A percentile compares a stretch with the other conserved stretches of the same genome.
Conservation (phyloP, 2,888 invertebrate genomes). For the Rhagophthalmus giganteus region DNA sequence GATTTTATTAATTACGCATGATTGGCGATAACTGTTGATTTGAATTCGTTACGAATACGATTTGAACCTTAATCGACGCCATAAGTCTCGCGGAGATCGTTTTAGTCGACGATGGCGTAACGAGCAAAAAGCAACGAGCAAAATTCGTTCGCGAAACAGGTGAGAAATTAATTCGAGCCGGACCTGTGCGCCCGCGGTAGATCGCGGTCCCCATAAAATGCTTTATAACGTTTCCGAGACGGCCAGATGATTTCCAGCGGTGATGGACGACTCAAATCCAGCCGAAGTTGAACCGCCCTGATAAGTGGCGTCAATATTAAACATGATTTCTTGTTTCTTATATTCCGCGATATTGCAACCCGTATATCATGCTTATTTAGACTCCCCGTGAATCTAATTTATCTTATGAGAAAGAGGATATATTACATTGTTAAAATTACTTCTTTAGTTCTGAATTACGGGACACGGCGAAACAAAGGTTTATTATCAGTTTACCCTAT, state of each 20-base stretch:
- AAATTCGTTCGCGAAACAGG: no score
- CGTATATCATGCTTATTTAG: constrained; percentile 51
- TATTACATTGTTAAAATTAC: constrained; percentile 32
- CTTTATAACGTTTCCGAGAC: constrained; percentile 52
- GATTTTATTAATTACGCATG: no score
- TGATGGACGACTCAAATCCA: constrained; percentile 55
- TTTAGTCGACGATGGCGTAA: no score
- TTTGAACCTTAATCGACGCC: no score
- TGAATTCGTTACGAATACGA: no score
- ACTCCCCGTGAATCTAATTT: constrained; percentile 46
- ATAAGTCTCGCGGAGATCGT: no score
- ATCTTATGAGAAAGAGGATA: constrained; percentile 36
- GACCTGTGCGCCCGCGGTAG: constrained; percentile 35
- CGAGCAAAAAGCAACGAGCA: no score
- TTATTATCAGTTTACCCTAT: constrained; percentile 14
- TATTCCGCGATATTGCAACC: constrained; percentile 51
- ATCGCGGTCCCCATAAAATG: constrained; percentile 40
- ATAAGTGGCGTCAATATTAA: constrained; percentile 54
- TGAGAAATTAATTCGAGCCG: no score
- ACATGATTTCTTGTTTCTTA: constrained; percentile 55
- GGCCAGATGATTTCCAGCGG: constrained; percentile 53
- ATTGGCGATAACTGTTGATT: no score
- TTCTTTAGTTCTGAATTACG: constrained; percentile 29
- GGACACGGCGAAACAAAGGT: constrained; percentile 15
- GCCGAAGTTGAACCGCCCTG: constrained; percentile 45